A percentile compares a stretch with the other conserved stretches of the same genome.
Conservation (phyloP, 2,797 vertebrate species). For the Gallinago stenura region DNA sequence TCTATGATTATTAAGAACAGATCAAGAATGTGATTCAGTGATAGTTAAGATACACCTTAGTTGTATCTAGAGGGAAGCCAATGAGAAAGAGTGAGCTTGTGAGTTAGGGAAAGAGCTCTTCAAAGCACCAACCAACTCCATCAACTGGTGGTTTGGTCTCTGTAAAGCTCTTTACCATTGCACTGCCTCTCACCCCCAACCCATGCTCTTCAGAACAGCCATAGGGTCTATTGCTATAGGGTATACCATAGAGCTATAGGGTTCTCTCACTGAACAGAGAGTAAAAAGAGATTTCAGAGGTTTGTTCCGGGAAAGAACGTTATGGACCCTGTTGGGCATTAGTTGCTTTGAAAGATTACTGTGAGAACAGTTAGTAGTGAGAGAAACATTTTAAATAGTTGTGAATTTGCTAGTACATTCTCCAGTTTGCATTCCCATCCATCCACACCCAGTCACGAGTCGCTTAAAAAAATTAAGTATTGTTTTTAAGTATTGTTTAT, state of each 20-base stretch:
- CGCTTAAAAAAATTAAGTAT: background rate
- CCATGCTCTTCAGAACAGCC: background rate
- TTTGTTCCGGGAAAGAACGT: background rate
- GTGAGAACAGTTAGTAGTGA: background rate
- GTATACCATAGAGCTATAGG: background rate
- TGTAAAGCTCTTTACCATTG: background rate
- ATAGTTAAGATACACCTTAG: background rate
- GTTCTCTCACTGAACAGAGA: background rate
- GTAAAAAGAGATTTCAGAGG: background rate
- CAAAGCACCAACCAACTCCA: background rate
- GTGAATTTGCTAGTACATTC: background rate
- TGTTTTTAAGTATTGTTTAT: background rate
- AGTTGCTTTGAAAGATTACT: background rate
- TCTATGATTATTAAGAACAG: background rate
- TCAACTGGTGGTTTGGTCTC: background rate
- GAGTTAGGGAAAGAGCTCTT: background rate
- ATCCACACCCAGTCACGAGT: background rate
- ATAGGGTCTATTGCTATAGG: background rate
- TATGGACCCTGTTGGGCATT: background rate
- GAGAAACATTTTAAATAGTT: background rate
- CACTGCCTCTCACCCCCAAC: background rate
- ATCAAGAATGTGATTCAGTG: background rate
- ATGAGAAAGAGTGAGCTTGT: fast-evolving
- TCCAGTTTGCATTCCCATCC: background rate
- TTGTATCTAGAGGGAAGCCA: background rate